Evolutionary conservation across 2,113 vertebrate genomes (phyloP), one percentile per base, ranked within the genome.

Genomic region (Rhea pennata): DNA sequence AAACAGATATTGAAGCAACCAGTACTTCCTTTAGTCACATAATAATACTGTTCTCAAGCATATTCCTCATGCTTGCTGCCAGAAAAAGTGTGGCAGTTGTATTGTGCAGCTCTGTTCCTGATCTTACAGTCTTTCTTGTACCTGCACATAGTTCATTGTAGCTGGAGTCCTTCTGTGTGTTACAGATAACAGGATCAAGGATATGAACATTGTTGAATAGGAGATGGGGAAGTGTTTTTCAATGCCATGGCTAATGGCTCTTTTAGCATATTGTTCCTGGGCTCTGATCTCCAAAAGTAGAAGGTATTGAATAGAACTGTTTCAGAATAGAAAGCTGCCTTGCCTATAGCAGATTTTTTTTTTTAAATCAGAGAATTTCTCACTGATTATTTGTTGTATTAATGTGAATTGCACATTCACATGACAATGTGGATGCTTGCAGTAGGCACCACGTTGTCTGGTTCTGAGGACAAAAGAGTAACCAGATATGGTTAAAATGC

Each of bases 131-230:
- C 24, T 40, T 36, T 48, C n/a, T 66, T 56, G 62, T 87, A 85
- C 92, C 92, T 83, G 71, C 84, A 48, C 51, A 6, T 19, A 5
- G 8, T 56, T 85, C 40, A 88, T 56, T 95, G 82, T 88, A 64
- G 46, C 75, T 74, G n/a, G 81, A 89, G 27, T 76, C 89, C 87
- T 91, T 89, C 94, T 95, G 91, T 54, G 46, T 65, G 81, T 48
- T 90, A 36, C 75, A 94, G 92, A 95, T 96, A 96, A 95, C 71
- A 48, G 82, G 64, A 92, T 80, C 66, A 72, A 91, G 94, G 94
- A 89, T 82, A 40, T 42, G 84, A 51, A 50, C 78, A 56, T 91
- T 96, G 93, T 85, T 85, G 31, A 87, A 10, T 42, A 83, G 77
- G 78, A 76, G 75, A 36, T 2, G 51, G 87, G 81, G 91, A 92